These are phyloP conservation scores for Apamea crenata DNA, from an alignment of 2,888 invertebrate genomes.

Conservation along the genomic window DNA sequence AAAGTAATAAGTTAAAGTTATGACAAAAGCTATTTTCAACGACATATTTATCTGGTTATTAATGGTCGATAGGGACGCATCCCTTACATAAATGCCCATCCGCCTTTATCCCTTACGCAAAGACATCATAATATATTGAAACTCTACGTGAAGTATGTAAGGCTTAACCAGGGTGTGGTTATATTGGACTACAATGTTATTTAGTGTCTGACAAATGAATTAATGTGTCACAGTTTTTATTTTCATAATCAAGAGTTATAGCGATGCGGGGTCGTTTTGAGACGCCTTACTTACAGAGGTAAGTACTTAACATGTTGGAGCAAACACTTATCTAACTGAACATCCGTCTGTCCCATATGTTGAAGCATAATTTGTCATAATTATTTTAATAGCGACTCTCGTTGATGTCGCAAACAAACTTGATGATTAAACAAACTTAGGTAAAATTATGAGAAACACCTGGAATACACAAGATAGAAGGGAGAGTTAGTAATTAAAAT, in stretches of 20 bases:
- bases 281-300: neutral
- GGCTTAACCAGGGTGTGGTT: no score
- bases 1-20: no score
- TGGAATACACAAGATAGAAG: neutral
- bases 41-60: no score
- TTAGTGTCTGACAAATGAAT: conserved; percentile 1
- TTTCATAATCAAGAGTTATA: no score
- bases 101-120: no score
- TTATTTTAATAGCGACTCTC: conserved; percentile 14
- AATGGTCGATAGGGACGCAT: no score
- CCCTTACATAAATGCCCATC: no score
- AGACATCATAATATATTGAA: no score
- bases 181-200: conserved; percentile 15
- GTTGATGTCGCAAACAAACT: conserved; percentile 2
- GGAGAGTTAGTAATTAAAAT: neutral
- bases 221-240: no score
- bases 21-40: no score
- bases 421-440: conserved; percentile 3
- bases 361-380: no score
- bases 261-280: neutral
- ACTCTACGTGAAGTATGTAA: neutral
- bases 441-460: neutral
- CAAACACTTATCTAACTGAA: neutral
- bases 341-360: no score
- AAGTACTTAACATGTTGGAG: neutral